Conservation (phyloP, 1,140 invertebrate species). For the Drosophila seguyi region DNA sequence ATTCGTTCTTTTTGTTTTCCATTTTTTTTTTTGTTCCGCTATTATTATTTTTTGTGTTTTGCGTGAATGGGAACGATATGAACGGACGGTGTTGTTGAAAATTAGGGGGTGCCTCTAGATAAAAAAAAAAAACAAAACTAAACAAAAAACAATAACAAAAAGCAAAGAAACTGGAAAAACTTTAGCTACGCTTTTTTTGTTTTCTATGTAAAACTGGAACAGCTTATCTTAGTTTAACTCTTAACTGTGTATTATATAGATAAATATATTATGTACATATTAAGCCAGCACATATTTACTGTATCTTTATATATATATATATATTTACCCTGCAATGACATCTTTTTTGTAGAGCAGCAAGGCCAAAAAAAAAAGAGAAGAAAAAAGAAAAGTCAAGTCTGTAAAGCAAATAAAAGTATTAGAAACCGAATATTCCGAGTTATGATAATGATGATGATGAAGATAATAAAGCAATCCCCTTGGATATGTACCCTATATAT, state of each 20-base stretch:
- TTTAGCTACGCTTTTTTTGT: not conserved
- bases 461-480: constrained; percentile 41
- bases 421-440: constrained; percentile 31
- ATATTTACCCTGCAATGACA: constrained; percentile 6
- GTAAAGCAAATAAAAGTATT: constrained; percentile 46
- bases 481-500: constrained; percentile 27
- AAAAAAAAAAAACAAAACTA: too few relatives aligned
- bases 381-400: too few relatives aligned
- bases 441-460: constrained; percentile 21
- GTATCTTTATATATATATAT: constrained; percentile 13
- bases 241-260: too few relatives aligned
- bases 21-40: constrained; percentile 13
- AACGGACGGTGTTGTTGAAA: constrained; percentile 40
- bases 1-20: constrained; percentile 25
- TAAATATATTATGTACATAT: constrained; percentile 54
- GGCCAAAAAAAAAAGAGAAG: not conserved
- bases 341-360: constrained; percentile 4
- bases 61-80: constrained; percentile 31
- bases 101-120: constrained; percentile 44
- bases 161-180: not conserved
- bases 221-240: constrained; percentile 70
- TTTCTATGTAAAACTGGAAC: constrained; percentile 33
- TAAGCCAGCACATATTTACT: constrained; percentile 32
- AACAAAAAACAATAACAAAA: constrained; percentile 6
- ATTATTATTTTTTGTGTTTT: constrained; percentile 22